Evolutionary conservation across 2,113 vertebrate genomes (phyloP), one percentile per base, ranked within the genome.

Genomic region (Nyctibius bracteatus): DNA sequence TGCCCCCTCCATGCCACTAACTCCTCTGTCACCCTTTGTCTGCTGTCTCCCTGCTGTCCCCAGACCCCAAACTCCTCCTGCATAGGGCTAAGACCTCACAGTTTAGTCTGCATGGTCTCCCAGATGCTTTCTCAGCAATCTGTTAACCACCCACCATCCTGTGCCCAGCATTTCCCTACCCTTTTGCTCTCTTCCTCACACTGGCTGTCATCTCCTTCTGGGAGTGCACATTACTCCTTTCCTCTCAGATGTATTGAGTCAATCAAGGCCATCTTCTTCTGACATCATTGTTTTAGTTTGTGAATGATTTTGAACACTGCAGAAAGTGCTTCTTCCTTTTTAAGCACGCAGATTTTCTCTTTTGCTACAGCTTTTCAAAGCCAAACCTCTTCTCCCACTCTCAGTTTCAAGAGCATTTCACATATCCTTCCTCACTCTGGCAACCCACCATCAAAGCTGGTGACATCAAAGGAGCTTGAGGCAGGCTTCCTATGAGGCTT

Each of bases 151-250:
- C 2, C 25, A 57, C 30, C 33, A 25, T 3, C 10, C 49, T 9
- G 1, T 8, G 3, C 30, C 47, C 12, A 27, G 4, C 13, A 43
- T 52, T 49, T 79, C 35, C 58, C 14, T 6, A 6, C 13, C 7
- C 27, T 30, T 12, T 22, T 22, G 15, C 24, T 61, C 37, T 43
- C 33, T 11, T 25, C 8, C 23, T 44, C 35, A 9, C 2, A 1
- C 9, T 0, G 0, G 1, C 7, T 46, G 8, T 14, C 37, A 7
- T 33, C 22, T 61, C 39, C 59, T 83, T 35, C 72, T 67, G 21
- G 15, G 19, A 61, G 4, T 2, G 20, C 15, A 16, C 2, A 0
- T 27, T 21, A 1, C 22, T 58, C 13, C 23, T 39, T 58, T 57
- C 14, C n/a, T 41, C 31, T 23, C 6, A 28, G 16, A 58, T 10